These are phyloP conservation scores for Rhinichthys klamathensis DNA, from an alignment of 2,113 vertebrate genomes.

Conservation along the genomic window DNA sequence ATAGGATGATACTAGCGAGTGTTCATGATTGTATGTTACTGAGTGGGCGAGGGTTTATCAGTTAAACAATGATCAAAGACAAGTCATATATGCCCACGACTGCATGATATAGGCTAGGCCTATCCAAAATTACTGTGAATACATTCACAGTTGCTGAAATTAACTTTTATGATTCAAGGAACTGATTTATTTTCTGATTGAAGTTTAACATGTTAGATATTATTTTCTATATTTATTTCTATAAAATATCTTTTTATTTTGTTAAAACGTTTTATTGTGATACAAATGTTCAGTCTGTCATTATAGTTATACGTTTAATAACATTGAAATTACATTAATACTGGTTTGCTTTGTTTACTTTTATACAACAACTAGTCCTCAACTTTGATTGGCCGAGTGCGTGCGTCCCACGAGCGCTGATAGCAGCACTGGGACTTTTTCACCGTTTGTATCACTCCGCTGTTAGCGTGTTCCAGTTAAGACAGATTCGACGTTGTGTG, in stretches of 20 bases:
- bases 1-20: constrained; percentile 37
- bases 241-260: no score
- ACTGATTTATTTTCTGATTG: not conserved
- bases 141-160: not conserved
- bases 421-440: not conserved
- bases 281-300: not conserved
- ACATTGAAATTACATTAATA: not conserved
- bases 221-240: not conserved
- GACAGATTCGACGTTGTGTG: not conserved
- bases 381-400: not conserved
- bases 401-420: not conserved
- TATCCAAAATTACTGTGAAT: not conserved
- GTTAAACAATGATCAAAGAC: not conserved
- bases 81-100: not conserved
- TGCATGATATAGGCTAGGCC: not conserved
- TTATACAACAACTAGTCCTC: not conserved
- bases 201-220: not conserved
- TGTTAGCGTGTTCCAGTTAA: not conserved
- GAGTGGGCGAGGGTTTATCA: not conserved
- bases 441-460: not conserved
- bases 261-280: not conserved
- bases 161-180: not conserved
- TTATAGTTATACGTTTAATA: not conserved
- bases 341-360: not conserved
- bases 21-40: not conserved